phyloP scores from a whole-genome alignment of 2,113 vertebrate species.

The Sialia sialis region DNA sequence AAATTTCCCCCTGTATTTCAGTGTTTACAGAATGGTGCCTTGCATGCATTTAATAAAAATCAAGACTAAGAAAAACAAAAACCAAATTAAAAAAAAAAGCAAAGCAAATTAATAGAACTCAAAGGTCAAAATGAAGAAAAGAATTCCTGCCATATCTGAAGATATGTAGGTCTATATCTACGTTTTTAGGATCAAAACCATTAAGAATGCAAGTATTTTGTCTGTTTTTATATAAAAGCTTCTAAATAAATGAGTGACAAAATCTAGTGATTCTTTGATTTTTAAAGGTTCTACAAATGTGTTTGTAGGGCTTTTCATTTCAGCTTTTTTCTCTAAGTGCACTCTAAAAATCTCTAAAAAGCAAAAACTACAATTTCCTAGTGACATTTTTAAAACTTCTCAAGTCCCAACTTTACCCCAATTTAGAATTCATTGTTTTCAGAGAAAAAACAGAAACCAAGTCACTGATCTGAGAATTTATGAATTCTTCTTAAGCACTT shows the following conservation, averaged over 20 bases:
- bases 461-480: neutral
- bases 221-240: neutral
- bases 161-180: neutral
- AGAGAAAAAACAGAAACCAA: neutral
- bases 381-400: neutral
- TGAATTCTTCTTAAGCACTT: neutral
- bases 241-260: neutral
- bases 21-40: neutral
- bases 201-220: neutral
- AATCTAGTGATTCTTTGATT: neutral
- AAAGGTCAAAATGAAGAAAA: neutral
- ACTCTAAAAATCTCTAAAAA: neutral
- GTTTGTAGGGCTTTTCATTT: neutral
- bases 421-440: neutral
- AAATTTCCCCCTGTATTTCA: neutral
- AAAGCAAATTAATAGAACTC: neutral
- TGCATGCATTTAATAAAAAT: neutral
- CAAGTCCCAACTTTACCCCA: neutral
- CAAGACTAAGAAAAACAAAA: neutral
- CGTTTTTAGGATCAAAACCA: neutral
- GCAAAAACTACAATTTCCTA: neutral
- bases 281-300: neutral
- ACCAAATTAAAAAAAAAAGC: neutral
- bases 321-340: neutral
- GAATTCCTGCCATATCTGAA: neutral